A percentile compares a stretch with the other conserved stretches of the same genome.
These are phyloP conservation scores for Chaetodon trifasciatus DNA, from an alignment of 2,797 vertebrate species.

Conservation along the genomic window DNA sequence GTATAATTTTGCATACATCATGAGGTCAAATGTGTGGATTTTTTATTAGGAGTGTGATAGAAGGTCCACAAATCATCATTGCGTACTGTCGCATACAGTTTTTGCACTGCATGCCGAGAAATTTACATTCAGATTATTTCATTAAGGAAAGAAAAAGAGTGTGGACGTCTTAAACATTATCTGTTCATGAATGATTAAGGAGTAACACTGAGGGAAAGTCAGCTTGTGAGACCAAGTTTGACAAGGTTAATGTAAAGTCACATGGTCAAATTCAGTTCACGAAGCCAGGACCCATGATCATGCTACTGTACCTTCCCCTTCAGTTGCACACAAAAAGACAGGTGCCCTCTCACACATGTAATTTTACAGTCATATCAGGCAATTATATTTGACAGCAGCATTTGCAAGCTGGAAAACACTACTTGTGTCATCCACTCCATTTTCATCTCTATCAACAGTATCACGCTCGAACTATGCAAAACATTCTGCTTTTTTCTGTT, in stretches of 20 bases:
- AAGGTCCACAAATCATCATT: conserved; percentile 29
- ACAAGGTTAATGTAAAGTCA: conserved; percentile 28
- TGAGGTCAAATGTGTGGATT: not conserved
- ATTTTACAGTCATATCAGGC: conserved; percentile 54
- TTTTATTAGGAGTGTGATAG: not conserved
- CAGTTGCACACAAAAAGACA: conserved; percentile 16
- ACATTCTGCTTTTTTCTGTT: conserved; percentile 31
- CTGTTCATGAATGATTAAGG: conserved; percentile 10
- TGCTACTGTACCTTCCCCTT: not conserved
- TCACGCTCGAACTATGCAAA: conserved; percentile 52
- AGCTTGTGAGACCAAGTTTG: conserved; percentile 1
- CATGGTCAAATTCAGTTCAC: conserved; percentile 12
- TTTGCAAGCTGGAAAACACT: conserved; percentile 52
- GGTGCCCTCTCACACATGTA: conserved; percentile 48
- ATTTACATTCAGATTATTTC: conserved; percentile 22
- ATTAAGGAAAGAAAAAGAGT: conserved; percentile 2
- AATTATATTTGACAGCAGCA: conserved; percentile 65
- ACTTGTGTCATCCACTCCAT: conserved; percentile 49
- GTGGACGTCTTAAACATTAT: not conserved
- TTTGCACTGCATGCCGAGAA: conserved; percentile 4
- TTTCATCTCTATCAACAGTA: conserved; percentile 62
- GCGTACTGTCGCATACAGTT: not conserved
- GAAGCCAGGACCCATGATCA: conserved; percentile 2
- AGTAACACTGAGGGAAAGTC: not conserved
- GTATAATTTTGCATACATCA: conserved; percentile 29